Conservation (phyloP, 2,113 vertebrate genomes). For the Mesitornis unicolor region DNA sequence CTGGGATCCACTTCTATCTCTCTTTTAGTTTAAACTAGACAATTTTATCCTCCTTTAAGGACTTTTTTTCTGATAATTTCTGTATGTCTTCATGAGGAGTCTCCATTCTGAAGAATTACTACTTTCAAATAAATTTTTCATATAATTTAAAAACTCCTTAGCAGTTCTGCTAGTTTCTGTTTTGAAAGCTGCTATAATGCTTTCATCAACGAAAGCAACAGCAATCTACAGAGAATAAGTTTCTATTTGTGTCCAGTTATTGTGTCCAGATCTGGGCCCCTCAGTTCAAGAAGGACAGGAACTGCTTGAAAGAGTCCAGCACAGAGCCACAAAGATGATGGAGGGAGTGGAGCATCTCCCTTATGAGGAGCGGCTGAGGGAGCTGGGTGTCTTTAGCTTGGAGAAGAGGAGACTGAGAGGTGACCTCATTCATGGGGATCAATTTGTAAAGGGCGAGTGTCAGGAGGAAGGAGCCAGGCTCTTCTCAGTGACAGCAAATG, state of each 20-base stretch:
- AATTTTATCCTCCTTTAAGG: not conserved
- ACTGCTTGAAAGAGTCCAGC: too few species aligned
- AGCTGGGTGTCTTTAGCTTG: too few species aligned
- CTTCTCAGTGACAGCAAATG: too few species aligned
- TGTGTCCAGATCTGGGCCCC: too few species aligned
- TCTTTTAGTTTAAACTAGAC: not conserved
- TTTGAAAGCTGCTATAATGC: not conserved
- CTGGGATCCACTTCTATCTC: not conserved
- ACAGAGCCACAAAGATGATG: too few species aligned
- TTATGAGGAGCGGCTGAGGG: too few species aligned
- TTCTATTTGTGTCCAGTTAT: not conserved
- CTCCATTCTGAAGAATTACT: not conserved
- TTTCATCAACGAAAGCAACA: not conserved
- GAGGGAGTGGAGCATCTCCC: too few species aligned
- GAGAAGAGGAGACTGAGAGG: too few species aligned
- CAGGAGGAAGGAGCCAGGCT: too few species aligned
- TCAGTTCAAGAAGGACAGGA: too few species aligned
- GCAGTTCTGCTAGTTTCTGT: not conserved
- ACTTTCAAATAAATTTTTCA: not conserved
- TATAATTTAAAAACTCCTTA: not conserved
- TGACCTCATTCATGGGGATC: too few species aligned
- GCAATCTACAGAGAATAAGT: not conserved
- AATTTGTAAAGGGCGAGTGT: too few species aligned
- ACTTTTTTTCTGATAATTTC: not conserved
- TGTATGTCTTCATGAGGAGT: not conserved